Base-by-base conservation (phyloP, 2,113 vertebrate genomes). In the Passer montanus region DNA sequence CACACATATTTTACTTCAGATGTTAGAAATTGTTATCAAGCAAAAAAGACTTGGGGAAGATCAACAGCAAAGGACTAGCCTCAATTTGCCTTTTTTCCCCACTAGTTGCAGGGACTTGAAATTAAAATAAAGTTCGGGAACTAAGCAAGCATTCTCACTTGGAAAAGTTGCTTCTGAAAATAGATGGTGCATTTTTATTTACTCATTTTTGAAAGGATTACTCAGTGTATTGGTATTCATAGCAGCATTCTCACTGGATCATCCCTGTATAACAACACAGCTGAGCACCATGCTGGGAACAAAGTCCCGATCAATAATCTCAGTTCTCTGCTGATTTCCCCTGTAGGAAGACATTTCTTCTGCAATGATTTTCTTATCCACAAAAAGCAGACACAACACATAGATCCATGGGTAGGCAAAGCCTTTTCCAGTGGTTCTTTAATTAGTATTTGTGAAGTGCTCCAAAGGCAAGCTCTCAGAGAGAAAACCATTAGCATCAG, bases 81-180 rank as follows among this genome's bases (percentile, higher is more conserved):
- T 53, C 67, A 8, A 31, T 81, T 84, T 70, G 21, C 31, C 16
- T 28, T 37, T 59, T 43, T 9, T 1, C 0, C 0, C 26, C 13
- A 39, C 50, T 47, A 69, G 10, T 44, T 67, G 20, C 20, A 84
- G 21, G 47, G 12, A 56, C 39, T 63, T 69, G 30, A 80, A 84
- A 60, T 35, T n/a, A 80, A 46, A 91, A 47, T 37, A 20, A 49
- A 64, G 15, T 4, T 55, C 33, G 17, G 31, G 33, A 67, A 49
- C 35, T 33, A 43, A 86, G 52, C 26, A 88, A 72, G 20, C 11
- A 35, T 69, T 80, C 30, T 84, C 14, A 80, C 41, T 80, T 10
- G 77, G 10, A 6, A 80, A 80, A 64, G 24, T 11, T 73, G 30
- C 23, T 74, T 80, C 53, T 83, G 27, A 50, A 69, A 75, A 58